phyloP scores from a whole-genome alignment of 2,113 vertebrate species.

The Pelodiscus sinensis region DNA sequence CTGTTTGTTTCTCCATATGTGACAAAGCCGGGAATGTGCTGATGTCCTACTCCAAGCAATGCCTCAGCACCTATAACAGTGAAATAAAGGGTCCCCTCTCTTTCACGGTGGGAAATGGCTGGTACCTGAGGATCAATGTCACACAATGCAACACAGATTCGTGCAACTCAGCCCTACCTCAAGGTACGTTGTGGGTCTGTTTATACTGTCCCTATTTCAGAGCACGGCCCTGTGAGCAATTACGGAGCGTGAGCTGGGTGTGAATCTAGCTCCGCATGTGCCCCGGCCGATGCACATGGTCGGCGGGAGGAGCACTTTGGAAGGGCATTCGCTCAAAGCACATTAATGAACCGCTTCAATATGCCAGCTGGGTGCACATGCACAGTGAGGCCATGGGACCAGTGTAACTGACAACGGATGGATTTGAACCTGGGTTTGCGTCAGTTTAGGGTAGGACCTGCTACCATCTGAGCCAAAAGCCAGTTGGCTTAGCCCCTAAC shows the following conservation, averaged over 20 bases:
- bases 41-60: background rate
- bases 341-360: fast-evolving
- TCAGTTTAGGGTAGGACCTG: no score
- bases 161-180: background rate
- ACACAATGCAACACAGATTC: background rate
- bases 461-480: no score
- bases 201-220: background rate
- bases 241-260: background rate
- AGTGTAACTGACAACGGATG: no score
- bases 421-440: no score
- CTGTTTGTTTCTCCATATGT: background rate
- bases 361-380: fast-evolving
- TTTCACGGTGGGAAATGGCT: background rate
- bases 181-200: background rate
- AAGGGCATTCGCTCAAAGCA: background rate
- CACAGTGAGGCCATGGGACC: no score
- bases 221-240: background rate
- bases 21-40: background rate
- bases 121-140: background rate
- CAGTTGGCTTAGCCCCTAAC: no score
- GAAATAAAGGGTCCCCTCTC: background rate
- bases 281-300: background rate
- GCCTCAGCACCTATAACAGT: background rate
- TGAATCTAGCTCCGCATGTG: background rate
- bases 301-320: fast-evolving